Evolutionary conservation across 2,888 invertebrate species (phyloP).

Genomic region (Trilocha varians): DNA sequence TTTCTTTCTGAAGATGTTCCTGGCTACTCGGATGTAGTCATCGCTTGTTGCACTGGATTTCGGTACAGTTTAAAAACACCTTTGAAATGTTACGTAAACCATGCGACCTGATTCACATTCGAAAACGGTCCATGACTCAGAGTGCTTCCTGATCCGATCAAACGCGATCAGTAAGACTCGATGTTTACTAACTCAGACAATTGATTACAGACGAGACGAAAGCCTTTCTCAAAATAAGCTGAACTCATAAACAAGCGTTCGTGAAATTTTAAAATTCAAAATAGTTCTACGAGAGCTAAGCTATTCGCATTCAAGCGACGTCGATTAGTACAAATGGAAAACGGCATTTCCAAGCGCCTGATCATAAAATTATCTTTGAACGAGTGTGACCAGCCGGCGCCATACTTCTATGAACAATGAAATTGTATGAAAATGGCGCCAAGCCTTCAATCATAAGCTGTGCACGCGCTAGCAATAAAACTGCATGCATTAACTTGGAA

Average conservation of each 20-base stretch:
- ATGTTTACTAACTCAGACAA: constrained; percentile 50
- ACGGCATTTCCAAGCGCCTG: constrained; percentile 42
- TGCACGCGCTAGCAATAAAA: constrained; percentile 47
- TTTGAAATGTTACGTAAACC: constrained; percentile 34
- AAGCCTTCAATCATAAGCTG: constrained; percentile 51
- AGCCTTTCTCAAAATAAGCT: constrained; percentile 24
- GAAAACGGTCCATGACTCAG: constrained; percentile 48
- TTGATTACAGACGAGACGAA: constrained; percentile 33
- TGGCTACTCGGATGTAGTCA: not conserved
- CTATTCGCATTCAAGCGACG: constrained; percentile 41
- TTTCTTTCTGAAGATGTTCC: not conserved
- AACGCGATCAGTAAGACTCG: constrained; percentile 33
- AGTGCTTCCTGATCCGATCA: constrained; percentile 35
- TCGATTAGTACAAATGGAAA: constrained; percentile 42
- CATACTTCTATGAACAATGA: constrained; percentile 68
- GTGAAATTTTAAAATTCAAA: constrained; percentile 53
- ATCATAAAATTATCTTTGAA: constrained; percentile 61
- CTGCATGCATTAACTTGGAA: constrained; percentile 31
- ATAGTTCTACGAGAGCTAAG: constrained; percentile 33
- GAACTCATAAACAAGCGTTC: constrained; percentile 37
- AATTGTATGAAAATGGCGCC: constrained; percentile 61
- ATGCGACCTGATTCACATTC: constrained; percentile 42
- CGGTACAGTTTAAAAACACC: constrained; percentile 18
- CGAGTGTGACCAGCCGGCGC: constrained; percentile 55
- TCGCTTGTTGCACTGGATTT: not conserved